Percentiles rank a stretch among this genome's conserved stretches.
Evolutionary conservation across 2,797 vertebrate genomes (phyloP).

Genomic region (Knipowitschia caucasica): DNA sequence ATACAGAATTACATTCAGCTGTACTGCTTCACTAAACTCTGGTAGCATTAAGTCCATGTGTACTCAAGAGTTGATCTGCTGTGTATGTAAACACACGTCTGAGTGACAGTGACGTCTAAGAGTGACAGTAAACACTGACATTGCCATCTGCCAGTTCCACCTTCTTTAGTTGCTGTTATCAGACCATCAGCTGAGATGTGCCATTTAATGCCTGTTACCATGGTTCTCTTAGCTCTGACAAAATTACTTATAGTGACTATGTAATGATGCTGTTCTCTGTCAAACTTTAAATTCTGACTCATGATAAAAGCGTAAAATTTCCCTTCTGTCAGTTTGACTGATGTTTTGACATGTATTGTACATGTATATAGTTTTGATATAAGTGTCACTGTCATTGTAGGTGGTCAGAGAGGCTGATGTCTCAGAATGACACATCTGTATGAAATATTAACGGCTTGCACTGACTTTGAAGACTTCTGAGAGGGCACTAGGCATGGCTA

Average conservation of each 20-base stretch:
- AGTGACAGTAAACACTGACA: slow-evolving; percentile 51
- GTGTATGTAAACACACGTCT: slow-evolving; percentile 39
- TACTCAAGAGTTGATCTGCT: slow-evolving; percentile 27
- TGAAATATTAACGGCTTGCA: background rate
- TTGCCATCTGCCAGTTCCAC: slow-evolving; percentile 58
- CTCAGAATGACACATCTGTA: background rate
- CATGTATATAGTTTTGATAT: no score
- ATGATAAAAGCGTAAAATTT: slow-evolving; percentile 9
- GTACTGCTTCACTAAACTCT: slow-evolving; percentile 7
- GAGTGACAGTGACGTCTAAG: slow-evolving; percentile 42
- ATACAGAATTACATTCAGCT: slow-evolving; percentile 13
- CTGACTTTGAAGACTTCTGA: background rate
- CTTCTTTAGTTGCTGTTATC: slow-evolving; percentile 35
- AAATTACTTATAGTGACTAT: slow-evolving; percentile 17
- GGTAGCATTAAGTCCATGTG: slow-evolving; percentile 13
- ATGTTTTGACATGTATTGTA: background rate
- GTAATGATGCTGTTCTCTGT: slow-evolving; percentile 35
- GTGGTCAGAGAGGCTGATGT: background rate
- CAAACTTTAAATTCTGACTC: slow-evolving; percentile 32
- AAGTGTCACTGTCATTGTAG: background rate
- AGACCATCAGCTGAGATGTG: slow-evolving; percentile 28
- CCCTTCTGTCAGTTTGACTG: background rate
- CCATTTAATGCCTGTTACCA: slow-evolving; percentile 46
- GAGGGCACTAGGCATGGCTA: background rate
- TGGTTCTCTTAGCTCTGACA: slow-evolving; percentile 35